A percentile compares a stretch with the other conserved stretches of the same genome.
Conservation (phyloP, 2,113 vertebrate genomes). For the Prinia subflava region DNA sequence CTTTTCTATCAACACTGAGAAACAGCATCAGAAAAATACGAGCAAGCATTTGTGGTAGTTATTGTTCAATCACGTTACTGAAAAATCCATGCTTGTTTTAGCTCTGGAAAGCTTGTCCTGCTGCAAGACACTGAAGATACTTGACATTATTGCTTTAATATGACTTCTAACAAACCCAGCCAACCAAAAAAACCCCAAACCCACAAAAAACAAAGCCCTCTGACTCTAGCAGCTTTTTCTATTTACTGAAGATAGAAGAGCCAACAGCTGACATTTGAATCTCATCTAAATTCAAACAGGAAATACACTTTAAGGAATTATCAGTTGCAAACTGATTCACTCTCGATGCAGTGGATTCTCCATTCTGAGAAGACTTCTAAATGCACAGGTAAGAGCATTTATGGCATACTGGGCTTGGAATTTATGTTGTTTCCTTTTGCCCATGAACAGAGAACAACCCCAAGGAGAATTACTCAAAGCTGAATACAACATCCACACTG, state of each 20-base stretch:
- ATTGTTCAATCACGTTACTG: background rate
- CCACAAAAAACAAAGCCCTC: background rate
- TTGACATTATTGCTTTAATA: background rate
- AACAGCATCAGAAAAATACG: background rate
- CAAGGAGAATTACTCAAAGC: background rate
- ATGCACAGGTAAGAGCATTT: background rate
- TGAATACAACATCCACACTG: background rate
- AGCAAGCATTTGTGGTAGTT: background rate
- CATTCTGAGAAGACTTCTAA: background rate
- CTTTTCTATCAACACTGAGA: background rate
- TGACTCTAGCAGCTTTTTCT: background rate
- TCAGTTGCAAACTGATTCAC: background rate
- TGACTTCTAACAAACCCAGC: background rate
- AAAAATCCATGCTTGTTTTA: background rate
- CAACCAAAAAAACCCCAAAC: background rate
- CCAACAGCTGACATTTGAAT: background rate
- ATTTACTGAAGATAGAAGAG: background rate
- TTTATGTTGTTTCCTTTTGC: background rate
- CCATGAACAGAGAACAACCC: background rate
- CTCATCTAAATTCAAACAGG: slow-evolving; percentile 11
- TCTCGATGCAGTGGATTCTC: background rate
- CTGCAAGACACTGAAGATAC: background rate
- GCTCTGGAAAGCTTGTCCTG: background rate
- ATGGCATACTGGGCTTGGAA: background rate
- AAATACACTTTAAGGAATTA: background rate